Evolutionary conservation across 1,140 invertebrate species (phyloP).

Genomic region (Habropoda laboriosa): DNA sequence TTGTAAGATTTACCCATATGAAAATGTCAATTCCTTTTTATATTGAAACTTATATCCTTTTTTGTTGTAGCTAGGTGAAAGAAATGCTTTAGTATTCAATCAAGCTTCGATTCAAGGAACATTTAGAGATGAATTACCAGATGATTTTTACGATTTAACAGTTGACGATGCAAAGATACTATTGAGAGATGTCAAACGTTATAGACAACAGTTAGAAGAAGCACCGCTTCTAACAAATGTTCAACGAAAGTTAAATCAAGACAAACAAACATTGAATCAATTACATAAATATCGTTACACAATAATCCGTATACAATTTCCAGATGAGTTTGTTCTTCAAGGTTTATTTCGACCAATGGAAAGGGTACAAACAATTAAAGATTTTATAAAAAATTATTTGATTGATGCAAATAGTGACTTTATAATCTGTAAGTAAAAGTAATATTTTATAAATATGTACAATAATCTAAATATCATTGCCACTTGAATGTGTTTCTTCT

Average conservation of each 20-base stretch:
- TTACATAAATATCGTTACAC: conserved; percentile 87
- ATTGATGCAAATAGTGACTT: conserved; percentile 84
- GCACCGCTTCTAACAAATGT: conserved; percentile 86
- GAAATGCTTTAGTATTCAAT: conserved; percentile 87
- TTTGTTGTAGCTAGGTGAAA: conserved; percentile 84
- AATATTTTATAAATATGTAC: background rate
- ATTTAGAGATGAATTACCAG: conserved; percentile 85
- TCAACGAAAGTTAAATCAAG: conserved; percentile 84
- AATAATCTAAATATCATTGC: no score
- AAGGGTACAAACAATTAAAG: conserved; percentile 85
- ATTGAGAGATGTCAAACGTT: conserved; percentile 86
- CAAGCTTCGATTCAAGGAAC: conserved; percentile 83
- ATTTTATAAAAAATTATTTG: conserved; percentile 88
- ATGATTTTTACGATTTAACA: conserved; percentile 92
- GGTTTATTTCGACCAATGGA: conserved; percentile 88
- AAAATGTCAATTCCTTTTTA: background rate
- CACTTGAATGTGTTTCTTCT: no score
- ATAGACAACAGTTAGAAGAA: conserved; percentile 84
- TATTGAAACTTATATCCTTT: background rate
- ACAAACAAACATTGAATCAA: conserved; percentile 83
- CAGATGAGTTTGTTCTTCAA: conserved; percentile 90
- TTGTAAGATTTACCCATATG: conserved; percentile 76
- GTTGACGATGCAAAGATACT: conserved; percentile 89
- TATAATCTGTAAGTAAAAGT: conserved; percentile 84
- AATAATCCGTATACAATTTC: conserved; percentile 91